Conservation (phyloP, 2,113 vertebrate genomes). For the Zosterops japonicus region DNA sequence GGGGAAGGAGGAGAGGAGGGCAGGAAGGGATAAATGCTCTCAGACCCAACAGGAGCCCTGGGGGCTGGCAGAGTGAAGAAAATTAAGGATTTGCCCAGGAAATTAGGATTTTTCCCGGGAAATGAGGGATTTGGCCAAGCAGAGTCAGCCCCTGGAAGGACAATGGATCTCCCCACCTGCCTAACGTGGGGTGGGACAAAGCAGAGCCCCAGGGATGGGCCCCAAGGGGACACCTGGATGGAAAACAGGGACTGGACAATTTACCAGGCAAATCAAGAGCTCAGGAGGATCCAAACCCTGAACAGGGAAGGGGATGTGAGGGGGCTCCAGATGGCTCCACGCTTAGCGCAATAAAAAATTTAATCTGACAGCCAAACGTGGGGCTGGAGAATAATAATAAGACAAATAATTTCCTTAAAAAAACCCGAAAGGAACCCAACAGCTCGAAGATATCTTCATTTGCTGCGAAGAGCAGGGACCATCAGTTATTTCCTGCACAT, state of each 20-base stretch:
- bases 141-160: slow-evolving; percentile 1
- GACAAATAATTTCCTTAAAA: slow-evolving; percentile 23
- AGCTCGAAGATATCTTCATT: slow-evolving; percentile 47
- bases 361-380: slow-evolving; percentile 69
- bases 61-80: background rate
- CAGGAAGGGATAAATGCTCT: background rate
- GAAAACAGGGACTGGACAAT: fast-evolving
- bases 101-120: background rate
- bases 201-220: background rate
- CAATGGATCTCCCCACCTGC: fast-evolving
- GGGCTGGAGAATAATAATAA: slow-evolving; percentile 53
- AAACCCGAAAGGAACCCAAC: background rate
- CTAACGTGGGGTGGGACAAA: background rate
- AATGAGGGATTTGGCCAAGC: background rate
- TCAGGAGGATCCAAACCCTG: background rate
- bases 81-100: background rate
- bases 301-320: background rate
- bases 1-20: background rate
- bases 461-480: background rate
- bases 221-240: fast-evolving
- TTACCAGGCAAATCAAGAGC: background rate
- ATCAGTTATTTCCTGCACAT: background rate
- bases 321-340: slow-evolving; percentile 76
- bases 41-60: background rate
- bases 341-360: slow-evolving; percentile 66